Evolutionary conservation across 2,797 vertebrate genomes (phyloP), one percentile per base, ranked within the genome.

Genomic region (Eulemur coronatus): DNA sequence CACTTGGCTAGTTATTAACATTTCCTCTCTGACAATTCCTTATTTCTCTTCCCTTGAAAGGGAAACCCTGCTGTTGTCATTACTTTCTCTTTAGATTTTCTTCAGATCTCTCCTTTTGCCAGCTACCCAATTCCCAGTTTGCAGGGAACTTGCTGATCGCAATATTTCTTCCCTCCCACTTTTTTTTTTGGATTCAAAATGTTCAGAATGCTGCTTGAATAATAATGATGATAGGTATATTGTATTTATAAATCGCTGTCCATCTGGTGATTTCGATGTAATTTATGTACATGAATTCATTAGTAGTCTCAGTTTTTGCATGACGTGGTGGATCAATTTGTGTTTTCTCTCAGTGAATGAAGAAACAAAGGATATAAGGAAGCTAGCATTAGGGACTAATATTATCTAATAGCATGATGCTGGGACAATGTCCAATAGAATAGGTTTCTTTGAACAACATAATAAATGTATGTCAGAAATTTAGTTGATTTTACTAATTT

Each of bases 41-140:
- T 92, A 59, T 93, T 96, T 94, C 84, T 86, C n/a, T 92, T 84
- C 18, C 70, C 61, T 95, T 78, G 91, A 96, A 97, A 96, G 78
- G 26, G 35, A 96, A 95, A 72, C 48, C 46, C 82, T 94, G 52
- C 41, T 92, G 78, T 52, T 93, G 14, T 50, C 38, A 59, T 94
- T 82, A 80, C 26, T 59, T 91, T 96, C 94, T 93, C 92, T 96
- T 90, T 67, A 65, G 41, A 90, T 89, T 93, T 84, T 41, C 38
- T 55, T 97, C 72, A 57, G 84, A 85, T 93, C 48, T 76, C 48
- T 87, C 46, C 65, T 88, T 96, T 72, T 76, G 50, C 30, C 28
- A 70, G 84, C 35, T 70, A 84, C 78, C 52, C 80, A 90, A 50
- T 90, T 91, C 55, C 78, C 18, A 48, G 41, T 82, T 84, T 92